Evolutionary conservation across 2,113 vertebrate genomes (phyloP).

Genomic region (Neoarius graeffei): DNA sequence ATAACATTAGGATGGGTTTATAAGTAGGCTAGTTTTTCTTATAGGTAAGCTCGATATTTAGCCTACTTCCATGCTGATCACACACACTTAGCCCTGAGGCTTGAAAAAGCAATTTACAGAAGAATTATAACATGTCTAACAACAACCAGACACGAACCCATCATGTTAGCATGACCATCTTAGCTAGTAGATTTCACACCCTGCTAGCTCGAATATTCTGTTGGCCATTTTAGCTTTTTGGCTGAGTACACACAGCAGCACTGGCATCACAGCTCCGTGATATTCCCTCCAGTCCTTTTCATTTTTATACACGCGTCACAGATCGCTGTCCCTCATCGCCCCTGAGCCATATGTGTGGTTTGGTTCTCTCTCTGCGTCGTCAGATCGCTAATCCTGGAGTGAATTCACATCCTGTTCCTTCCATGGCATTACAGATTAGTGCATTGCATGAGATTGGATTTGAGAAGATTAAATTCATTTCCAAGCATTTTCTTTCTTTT

Average conservation of each 20-base stretch:
- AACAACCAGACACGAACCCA: constrained; percentile 8
- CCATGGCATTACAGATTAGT: constrained; percentile 56
- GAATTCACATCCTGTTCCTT: constrained; percentile 44
- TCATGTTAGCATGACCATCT: constrained; percentile 14
- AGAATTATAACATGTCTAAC: neutral
- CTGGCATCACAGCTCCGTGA: constrained; percentile 9
- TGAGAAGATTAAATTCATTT: constrained; percentile 35
- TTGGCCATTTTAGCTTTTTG: neutral
- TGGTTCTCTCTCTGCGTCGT: constrained; percentile 25
- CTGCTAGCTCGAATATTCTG: constrained; percentile 9
- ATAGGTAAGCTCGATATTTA: too few relatives aligned
- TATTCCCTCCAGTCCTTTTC: constrained; percentile 17
- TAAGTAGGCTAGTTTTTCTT: too few relatives aligned
- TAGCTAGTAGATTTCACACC: constrained; percentile 21
- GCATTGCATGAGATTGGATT: constrained; percentile 51
- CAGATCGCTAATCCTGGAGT: constrained; percentile 54
- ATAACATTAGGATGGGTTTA: too few relatives aligned
- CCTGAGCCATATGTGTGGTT: constrained; percentile 28
- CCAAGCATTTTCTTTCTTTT: neutral
- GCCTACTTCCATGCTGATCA: neutral
- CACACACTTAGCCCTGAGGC: neutral
- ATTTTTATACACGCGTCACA: constrained; percentile 18
- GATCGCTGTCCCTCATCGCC: constrained; percentile 26
- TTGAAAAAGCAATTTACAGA: constrained; percentile 3
- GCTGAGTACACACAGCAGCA: neutral